These are phyloP conservation scores for Gadopsis bispinosus DNA, from an alignment of 2,797 vertebrate species.

Conservation along the genomic window DNA sequence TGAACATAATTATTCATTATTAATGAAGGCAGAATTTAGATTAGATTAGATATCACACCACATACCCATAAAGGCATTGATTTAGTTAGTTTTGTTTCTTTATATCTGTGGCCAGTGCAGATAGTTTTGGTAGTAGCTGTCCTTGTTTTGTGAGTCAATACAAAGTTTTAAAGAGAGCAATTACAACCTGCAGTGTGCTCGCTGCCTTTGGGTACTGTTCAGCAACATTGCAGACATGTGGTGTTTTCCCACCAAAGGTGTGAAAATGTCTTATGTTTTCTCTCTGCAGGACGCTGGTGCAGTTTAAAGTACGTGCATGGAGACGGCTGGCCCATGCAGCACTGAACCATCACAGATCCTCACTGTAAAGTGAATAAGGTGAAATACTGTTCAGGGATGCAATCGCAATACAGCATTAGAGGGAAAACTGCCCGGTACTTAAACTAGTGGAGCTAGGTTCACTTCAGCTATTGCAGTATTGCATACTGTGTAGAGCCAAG, in stretches of 20 bases:
- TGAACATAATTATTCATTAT: not conserved
- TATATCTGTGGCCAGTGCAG: not conserved
- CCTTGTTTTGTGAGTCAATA: not conserved
- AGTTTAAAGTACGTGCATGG: not conserved
- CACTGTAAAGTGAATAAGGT: conserved; percentile 24
- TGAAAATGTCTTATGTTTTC: conserved; percentile 13
- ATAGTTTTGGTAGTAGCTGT: not conserved
- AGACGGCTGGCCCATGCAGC: conserved; percentile 20
- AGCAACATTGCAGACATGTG: not conserved
- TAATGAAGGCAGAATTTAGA: not conserved
- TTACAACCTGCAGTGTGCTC: too few species aligned
- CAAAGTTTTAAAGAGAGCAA: not conserved
- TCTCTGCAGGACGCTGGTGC: not conserved
- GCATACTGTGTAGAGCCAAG: not conserved
- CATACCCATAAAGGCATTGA: not conserved
- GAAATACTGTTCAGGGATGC: conserved; percentile 34
- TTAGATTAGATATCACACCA: too few species aligned
- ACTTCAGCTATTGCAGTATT: not conserved
- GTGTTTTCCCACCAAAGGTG: conserved; percentile 1
- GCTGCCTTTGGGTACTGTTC: not conserved
- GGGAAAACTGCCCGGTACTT: conserved; percentile 11
- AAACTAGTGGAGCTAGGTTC: conserved; percentile 9
- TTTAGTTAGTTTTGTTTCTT: not conserved
- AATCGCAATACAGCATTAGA: conserved; percentile 26
- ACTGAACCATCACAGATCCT: conserved; percentile 27